Conservation (phyloP, 2,797 vertebrate genomes). For the Oryzias sinensis region DNA sequence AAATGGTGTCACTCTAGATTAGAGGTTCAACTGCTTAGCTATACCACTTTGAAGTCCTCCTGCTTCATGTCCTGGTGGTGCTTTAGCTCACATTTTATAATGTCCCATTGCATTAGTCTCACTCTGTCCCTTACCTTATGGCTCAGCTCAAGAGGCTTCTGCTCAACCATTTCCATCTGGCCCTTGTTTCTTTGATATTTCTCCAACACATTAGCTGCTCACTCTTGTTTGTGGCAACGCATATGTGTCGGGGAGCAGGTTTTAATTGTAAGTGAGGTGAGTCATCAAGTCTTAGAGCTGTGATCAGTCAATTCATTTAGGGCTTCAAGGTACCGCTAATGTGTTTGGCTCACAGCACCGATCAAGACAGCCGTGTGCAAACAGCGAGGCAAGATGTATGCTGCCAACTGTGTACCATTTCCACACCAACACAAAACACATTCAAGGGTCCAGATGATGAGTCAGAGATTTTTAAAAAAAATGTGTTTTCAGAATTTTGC, state of each 20-base stretch:
- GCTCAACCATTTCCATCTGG: slow-evolving; percentile 42
- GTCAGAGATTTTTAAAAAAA: slow-evolving; percentile 30
- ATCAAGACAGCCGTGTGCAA: slow-evolving; percentile 24
- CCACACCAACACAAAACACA: slow-evolving; percentile 48
- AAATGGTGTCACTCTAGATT: slow-evolving; percentile 69
- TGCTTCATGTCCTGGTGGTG: slow-evolving; percentile 59
- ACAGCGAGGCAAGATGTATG: slow-evolving; percentile 31
- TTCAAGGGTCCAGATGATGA: slow-evolving; percentile 36
- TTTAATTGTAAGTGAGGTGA: slow-evolving; percentile 28
- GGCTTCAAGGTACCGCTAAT: slow-evolving; percentile 32
- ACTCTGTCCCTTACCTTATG: slow-evolving; percentile 66
- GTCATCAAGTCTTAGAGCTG: slow-evolving; percentile 21
- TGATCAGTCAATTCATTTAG: slow-evolving; percentile 40
- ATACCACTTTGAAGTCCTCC: slow-evolving; percentile 58
- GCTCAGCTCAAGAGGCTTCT: slow-evolving; percentile 45
- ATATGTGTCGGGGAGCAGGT: slow-evolving; percentile 21
- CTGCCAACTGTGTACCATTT: slow-evolving; percentile 47
- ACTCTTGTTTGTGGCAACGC: slow-evolving; percentile 8
- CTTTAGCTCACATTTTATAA: slow-evolving; percentile 73
- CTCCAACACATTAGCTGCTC: slow-evolving; percentile 21
- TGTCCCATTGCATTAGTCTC: slow-evolving; percentile 73
- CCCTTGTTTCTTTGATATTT: slow-evolving; percentile 47
- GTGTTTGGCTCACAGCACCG: slow-evolving; percentile 23
- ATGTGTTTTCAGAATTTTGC: slow-evolving; percentile 1
- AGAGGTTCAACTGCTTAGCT: slow-evolving; percentile 47